A percentile compares a stretch with the other conserved stretches of the same genome.
phyloP scores from a whole-genome alignment of 2,113 vertebrate genomes.

The Calyptomena viridis region DNA sequence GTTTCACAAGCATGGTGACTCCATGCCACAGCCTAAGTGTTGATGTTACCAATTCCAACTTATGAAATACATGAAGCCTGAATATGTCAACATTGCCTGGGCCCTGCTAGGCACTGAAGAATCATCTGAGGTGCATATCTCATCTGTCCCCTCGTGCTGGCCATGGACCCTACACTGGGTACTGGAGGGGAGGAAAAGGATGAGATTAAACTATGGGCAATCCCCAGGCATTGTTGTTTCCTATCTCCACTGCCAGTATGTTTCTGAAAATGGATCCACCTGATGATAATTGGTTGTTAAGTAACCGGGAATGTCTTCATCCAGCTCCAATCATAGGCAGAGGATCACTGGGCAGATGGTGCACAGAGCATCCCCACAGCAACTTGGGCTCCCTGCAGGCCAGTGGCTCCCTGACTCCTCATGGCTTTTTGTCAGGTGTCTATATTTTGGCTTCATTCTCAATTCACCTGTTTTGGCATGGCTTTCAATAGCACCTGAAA shows the following conservation, averaged over 20 bases:
- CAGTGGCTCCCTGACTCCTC: not conserved
- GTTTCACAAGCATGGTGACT: not conserved
- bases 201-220: not conserved
- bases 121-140: not conserved
- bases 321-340: not conserved
- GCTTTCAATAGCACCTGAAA: not conserved
- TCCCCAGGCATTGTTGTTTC: not conserved
- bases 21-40: not conserved
- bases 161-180: not conserved
- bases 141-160: not conserved
- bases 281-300: not conserved
- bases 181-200: not conserved
- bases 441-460: not conserved
- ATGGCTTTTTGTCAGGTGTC: not conserved
- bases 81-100: not conserved
- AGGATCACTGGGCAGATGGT: not conserved
- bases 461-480: not conserved
- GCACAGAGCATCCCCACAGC: not conserved
- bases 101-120: fast-evolving
- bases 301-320: not conserved
- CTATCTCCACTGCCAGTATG: not conserved
- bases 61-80: not conserved
- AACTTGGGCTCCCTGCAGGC: not conserved
- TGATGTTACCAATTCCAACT: not conserved
- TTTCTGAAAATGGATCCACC: not conserved